These are phyloP conservation scores for Chamaea fasciata DNA, from an alignment of 2,113 vertebrate genomes.

Conservation along the genomic window DNA sequence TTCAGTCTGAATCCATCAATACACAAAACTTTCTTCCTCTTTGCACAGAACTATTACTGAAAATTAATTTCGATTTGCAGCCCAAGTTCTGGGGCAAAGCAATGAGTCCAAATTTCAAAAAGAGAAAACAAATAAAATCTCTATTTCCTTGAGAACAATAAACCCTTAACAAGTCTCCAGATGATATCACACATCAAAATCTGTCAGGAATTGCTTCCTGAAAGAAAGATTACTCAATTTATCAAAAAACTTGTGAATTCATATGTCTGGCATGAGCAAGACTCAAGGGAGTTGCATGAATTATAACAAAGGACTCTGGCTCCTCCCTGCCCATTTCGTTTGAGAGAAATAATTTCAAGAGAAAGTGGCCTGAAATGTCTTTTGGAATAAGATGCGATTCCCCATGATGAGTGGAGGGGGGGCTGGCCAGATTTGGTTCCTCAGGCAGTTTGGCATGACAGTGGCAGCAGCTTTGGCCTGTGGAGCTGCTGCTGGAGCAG, in stretches of 20 bases:
- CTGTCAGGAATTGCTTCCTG: not conserved
- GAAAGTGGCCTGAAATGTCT: not conserved
- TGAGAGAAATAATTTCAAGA: not conserved
- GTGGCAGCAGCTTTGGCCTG: not conserved
- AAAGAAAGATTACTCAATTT: not conserved
- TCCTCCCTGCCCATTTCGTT: not conserved
- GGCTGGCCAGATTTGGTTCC: not conserved
- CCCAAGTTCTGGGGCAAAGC: not conserved
- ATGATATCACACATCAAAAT: not conserved
- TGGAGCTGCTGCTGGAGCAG: not conserved
- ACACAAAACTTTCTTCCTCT: not conserved
- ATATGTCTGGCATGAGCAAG: not conserved
- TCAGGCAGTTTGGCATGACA: not conserved
- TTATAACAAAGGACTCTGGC: not conserved
- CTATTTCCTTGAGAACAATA: not conserved
- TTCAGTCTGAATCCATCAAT: not conserved
- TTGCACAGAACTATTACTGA: not conserved
- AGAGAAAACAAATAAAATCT: not conserved
- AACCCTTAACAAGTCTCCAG: not conserved
- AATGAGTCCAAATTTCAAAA: not conserved
- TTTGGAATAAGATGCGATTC: not conserved
- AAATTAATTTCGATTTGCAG: not conserved
- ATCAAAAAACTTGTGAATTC: not conserved
- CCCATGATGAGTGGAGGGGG: accelerated
- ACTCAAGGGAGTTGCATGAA: not conserved